A percentile compares a stretch with the other conserved stretches of the same genome.
Evolutionary conservation across 2,797 vertebrate species (phyloP).

Genomic region (Crocidura indochinensis): DNA sequence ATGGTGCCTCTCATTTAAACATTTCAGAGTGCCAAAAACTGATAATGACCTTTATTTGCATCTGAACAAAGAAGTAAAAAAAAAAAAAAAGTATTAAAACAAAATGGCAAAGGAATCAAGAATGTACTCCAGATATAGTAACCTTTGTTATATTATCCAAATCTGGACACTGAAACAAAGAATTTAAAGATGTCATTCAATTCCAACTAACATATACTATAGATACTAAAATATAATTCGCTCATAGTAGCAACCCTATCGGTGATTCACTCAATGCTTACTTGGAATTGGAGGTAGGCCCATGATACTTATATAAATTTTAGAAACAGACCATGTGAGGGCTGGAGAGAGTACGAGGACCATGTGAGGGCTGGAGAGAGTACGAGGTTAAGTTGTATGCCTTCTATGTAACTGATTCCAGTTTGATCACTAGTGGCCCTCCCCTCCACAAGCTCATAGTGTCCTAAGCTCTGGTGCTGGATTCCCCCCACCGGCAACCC

Average conservation of each 20-base stretch:
- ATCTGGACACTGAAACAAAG: background rate
- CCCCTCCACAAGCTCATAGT: no score
- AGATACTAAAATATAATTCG: background rate
- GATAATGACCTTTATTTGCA: slow-evolving; percentile 19
- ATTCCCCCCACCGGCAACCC: no score
- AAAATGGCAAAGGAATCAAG: slow-evolving; percentile 59
- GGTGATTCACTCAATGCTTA: background rate
- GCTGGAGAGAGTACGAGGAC: background rate
- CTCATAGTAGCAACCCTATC: background rate
- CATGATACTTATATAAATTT: background rate
- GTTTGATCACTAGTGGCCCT: no score
- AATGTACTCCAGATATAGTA: slow-evolving; percentile 4
- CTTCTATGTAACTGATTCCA: no score
- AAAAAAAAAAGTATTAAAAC: slow-evolving; percentile 5
- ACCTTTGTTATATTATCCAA: background rate
- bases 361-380: no score
- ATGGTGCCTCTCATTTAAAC: background rate
- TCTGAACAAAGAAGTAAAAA: background rate
- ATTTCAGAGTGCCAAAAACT: background rate
- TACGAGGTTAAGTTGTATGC: no score
- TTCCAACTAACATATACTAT: background rate
- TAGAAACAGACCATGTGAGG: background rate
- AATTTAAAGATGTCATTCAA: slow-evolving; percentile 22
- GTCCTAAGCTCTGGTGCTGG: no score
- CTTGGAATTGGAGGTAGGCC: background rate